phyloP scores from a whole-genome alignment of 1,140 invertebrate genomes.

The Pachypeltis micranthus region DNA sequence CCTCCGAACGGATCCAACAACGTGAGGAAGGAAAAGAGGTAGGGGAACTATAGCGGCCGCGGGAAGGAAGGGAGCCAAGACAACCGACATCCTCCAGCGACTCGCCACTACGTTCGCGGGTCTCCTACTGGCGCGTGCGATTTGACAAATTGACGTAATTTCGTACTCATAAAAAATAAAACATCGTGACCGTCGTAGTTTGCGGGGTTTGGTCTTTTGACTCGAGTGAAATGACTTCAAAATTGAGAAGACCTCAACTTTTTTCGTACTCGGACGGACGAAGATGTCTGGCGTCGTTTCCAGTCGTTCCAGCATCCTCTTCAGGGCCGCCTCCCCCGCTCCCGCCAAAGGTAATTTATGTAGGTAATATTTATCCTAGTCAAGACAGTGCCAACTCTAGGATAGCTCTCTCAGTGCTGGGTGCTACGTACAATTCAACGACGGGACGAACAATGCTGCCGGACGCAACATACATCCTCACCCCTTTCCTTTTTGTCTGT shows the following conservation, averaged over 20 bases:
- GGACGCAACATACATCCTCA: too few species aligned
- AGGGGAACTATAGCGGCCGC: too few species aligned
- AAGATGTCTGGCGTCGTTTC: conserved; percentile 7
- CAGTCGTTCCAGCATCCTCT: background rate
- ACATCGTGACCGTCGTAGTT: background rate
- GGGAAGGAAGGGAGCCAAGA: background rate
- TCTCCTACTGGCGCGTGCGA: background rate
- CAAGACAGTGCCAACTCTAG: too few species aligned
- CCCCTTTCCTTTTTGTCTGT: too few species aligned
- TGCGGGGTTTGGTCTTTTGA: background rate
- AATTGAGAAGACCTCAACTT: conserved; percentile 12
- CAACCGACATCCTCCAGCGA: too few species aligned
- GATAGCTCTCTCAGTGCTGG: too few species aligned
- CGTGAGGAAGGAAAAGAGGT: too few species aligned
- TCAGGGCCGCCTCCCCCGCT: background rate
- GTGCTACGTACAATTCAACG: too few species aligned
- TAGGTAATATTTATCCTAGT: too few species aligned
- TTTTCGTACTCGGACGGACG: conserved; percentile 9
- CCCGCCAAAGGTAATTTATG: background rate
- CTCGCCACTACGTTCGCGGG: background rate
- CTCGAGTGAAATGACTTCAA: conserved; percentile 4
- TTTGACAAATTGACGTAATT: too few species aligned
- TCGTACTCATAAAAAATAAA: background rate
- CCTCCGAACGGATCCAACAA: too few species aligned
- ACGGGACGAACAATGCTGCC: too few species aligned